Evolutionary conservation across 2,113 vertebrate genomes (phyloP), one percentile per base, ranked within the genome.

Genomic region (Phalacrocorax pelagicus): DNA sequence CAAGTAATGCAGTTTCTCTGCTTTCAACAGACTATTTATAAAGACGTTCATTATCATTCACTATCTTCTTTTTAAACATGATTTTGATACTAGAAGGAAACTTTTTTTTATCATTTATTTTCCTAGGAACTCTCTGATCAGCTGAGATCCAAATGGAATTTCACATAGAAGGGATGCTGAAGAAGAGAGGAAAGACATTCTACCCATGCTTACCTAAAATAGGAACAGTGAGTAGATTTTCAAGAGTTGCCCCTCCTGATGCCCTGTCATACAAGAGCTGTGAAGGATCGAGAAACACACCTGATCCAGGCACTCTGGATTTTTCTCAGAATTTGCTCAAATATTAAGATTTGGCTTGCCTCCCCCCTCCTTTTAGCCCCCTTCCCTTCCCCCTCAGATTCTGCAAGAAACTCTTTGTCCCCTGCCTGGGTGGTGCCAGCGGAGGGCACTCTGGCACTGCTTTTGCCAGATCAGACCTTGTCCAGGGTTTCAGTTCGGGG

Each of bases 391-490:
- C 22, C 11, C 40, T 54, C 30, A 9, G 32, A 5, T 18, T 30
- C 22, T 2, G 0, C 3, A 6, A 73, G 44, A 16, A 40, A 1
- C 18, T 3, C 3, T 1, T 19, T 84, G 65, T 36, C 34, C 59
- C 40, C 26, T 49, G 40, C 26, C 63, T 1, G 27, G 26, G 23
- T 65, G 36, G 22, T 72, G 69, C 65, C 96, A 79, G 94, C 11
- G 12, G 92, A 93, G 92, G 88, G 94, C 86, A 81, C 62, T 32
- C 61, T 3, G 49, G 58, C 34, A 29, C 73, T 40, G 59, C 65
- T 65, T 71, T 82, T 88, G 18, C 20, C 52, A 9, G 10, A 9
- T 13, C 17, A 22, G 29, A 19, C 30, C 27, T 47, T 13, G 26
- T 15, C 40, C 18, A 7, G 30, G 6, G 9, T 17, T 54, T 75